Evolutionary conservation across 2,888 invertebrate genomes (phyloP), one percentile per base, ranked within the genome.

Genomic region (Gonocerus acuteangulatus): DNA sequence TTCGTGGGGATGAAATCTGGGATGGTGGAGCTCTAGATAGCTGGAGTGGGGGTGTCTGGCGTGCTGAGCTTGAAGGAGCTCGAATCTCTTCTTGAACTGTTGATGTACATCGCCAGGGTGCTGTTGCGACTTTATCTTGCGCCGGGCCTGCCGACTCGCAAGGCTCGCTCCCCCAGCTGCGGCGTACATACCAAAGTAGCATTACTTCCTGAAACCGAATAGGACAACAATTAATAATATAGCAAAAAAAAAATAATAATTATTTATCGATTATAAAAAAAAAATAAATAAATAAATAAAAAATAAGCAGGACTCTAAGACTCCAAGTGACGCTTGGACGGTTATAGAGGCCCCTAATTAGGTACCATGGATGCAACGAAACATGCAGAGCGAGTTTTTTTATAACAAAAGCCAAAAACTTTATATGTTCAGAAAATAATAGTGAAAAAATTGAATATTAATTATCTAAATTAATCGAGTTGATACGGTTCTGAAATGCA

Each of bases 161-260:
- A 89, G 80, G 73, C 87, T 87, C 73, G 89, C 88, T 75, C 89
- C 89, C 74, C 89, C 89, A 74, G 89, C 89, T 74, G 89, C 89
- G 73, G 89, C 89, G 81, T 89, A 90, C 89, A 90, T 90, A 68
- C 60, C 64, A 54, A 57, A 60, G 45, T 57, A 57, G 60, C 62
- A 65, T 63, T 64, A 60, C 62, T 60, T 56, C 62, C 64, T 62
- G 62, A 9, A 62, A 64, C 48, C 54, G 15, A 11, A 32, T 9
- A 22, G 7, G 19, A n/a, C n/a, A n/a, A n/a, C n/a, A 16, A 6
- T 7, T 7, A 11, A 44, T 16, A 11, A 11, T 44, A 44, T 44
- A 7, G 15, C 11, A 44, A 11, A 44, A 7, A 6, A 44, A 11
- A 7, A 7, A 7, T 7, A 44, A 44, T 11, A 34, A 34, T 11